These are phyloP conservation scores for Alviniconcha marisindica DNA, from an alignment of 1,140 invertebrate genomes.

Conservation along the genomic window DNA sequence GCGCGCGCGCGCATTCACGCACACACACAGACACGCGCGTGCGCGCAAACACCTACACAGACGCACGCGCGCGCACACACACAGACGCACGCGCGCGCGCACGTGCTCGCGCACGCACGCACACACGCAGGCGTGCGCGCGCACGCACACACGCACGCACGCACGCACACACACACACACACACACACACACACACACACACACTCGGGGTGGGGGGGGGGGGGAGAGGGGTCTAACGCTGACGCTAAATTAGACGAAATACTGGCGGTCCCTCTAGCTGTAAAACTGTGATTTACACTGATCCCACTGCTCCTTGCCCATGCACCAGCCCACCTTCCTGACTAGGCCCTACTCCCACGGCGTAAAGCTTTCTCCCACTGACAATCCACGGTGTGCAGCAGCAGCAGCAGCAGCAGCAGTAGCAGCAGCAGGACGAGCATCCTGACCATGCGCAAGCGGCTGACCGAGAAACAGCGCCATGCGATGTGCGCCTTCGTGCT, in stretches of 20 bases:
- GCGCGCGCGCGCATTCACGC: neutral
- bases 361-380: neutral
- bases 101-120: neutral
- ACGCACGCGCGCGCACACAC: neutral
- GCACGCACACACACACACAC: conserved; percentile 6
- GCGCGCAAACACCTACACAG: neutral
- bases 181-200: neutral
- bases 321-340: no score
- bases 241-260: no score
- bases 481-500: neutral
- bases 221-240: no score
- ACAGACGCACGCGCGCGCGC: neutral
- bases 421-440: neutral
- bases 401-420: neutral
- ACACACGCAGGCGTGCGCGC: neutral
- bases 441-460: neutral
- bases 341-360: neutral
- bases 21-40: neutral
- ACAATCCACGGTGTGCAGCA: neutral
- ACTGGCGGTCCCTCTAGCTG: no score
- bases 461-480: conserved; percentile 14
- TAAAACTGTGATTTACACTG: neutral
- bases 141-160: conserved; percentile 7
- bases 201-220: no score
- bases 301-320: neutral